Evolutionary conservation across 1,140 invertebrate genomes (phyloP), one percentile per base, ranked within the genome.

Genomic region (Trachymyrmex cornetzi): DNA sequence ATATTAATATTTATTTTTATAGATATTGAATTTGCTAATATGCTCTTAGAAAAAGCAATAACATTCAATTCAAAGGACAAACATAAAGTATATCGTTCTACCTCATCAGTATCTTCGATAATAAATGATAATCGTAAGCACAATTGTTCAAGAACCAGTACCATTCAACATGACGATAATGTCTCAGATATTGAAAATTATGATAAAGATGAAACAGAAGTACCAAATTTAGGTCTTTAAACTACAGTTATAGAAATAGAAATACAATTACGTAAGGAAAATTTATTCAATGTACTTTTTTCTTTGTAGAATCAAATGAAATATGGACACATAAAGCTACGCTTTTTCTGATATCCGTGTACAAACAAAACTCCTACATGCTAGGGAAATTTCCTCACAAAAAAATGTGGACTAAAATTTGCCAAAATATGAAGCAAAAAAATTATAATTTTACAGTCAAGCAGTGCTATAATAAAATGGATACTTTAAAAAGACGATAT

Each of bases 391-490:
- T 12, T 24, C 12, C 38, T 14, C n/a, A n/a, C 9, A 69, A 48
- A 14, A 69, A 69, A 48, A 48, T 69, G 38, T 69, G 38, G 66
- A 69, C 0, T 0, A 3, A 16, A 14, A 69, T 69, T 69, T 69
- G 5, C 1, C 34, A 69, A 69, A 11, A n/a, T 0, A 69, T 69
- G n/a, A 22, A 38, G 12, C 48, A 48, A 61, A 11, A 48, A 19
- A 48, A 24, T 4, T 71, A 48, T 9, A 74, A 77, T 0, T 77
- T 77, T 77, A 77, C 74, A 19, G 34, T 9, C 0, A 77, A 12
- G 24, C 74, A 77, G 7, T 44, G 30, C 16, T 24, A 44, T 44
- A 61, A 44, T 61, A 77, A 77, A 77, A 77, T 77, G 53, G 55
- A 77, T 16, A 38, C 53, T 22, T 38, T 77, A 27, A 61, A 77